These are phyloP conservation scores for Montifringilla adamsi DNA, from an alignment of 2,113 vertebrate genomes.

Conservation along the genomic window DNA sequence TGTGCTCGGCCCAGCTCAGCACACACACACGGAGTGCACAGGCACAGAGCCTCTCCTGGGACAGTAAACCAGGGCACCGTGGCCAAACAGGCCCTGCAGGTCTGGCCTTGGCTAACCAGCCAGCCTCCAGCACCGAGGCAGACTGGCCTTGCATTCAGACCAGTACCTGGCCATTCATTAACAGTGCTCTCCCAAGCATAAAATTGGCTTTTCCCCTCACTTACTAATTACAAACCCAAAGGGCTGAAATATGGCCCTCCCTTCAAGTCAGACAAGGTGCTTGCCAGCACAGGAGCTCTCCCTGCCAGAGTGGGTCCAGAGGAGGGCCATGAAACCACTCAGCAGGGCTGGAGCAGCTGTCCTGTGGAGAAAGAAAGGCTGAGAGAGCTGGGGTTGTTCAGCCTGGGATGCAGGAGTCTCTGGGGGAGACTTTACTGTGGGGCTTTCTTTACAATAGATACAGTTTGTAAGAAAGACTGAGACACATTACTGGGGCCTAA, in stretches of 20 bases:
- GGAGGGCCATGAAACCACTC: fast-evolving
- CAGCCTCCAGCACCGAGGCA: neutral
- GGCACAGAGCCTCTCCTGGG: neutral
- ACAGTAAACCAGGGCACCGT: neutral
- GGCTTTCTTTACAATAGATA: neutral
- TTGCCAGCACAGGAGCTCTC: neutral
- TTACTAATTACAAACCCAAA: neutral
- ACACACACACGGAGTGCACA: neutral
- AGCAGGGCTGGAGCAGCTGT: neutral
- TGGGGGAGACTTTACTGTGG: fast-evolving
- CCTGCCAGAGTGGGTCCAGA: neutral
- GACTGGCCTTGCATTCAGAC: neutral
- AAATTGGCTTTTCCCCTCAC: neutral
- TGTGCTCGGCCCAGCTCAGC: neutral
- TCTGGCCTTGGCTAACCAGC: neutral
- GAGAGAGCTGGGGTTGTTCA: neutral
- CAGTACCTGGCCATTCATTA: neutral
- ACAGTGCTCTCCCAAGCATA: neutral
- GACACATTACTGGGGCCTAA: neutral
- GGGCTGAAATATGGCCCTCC: neutral
- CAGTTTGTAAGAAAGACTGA: neutral
- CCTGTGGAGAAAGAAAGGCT: neutral
- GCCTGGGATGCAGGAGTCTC: neutral
- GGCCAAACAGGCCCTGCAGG: neutral
- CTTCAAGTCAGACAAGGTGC: neutral